These are phyloP conservation scores for Lobophora halterata DNA, from an alignment of 2,888 invertebrate genomes.

Conservation along the genomic window DNA sequence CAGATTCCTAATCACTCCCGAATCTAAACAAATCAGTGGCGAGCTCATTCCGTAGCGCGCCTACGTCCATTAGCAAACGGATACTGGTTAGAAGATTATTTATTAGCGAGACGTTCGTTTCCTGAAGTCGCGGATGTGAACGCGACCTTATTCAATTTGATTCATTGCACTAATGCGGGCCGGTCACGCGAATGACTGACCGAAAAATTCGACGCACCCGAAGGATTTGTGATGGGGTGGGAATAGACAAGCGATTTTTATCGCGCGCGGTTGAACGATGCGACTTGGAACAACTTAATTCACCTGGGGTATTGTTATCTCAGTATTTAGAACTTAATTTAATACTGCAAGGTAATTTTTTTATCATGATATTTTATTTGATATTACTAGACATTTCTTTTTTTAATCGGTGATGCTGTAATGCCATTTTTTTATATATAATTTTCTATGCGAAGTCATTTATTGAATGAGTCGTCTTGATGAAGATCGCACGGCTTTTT, in stretches of 20 bases:
- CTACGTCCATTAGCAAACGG: constrained; percentile 32
- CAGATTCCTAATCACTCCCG: constrained; percentile 31
- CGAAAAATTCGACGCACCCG: constrained; percentile 51
- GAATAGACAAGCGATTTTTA: constrained; percentile 26
- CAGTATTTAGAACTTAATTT: background rate
- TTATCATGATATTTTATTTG: too few relatives aligned
- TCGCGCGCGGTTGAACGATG: constrained; percentile 8
- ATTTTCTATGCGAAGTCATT: too few relatives aligned
- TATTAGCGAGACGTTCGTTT: constrained; percentile 58
- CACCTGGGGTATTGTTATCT: background rate
- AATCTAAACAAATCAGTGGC: constrained; percentile 33
- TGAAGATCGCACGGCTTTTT: too few relatives aligned
- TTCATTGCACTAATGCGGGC: constrained; percentile 65
- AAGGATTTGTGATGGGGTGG: constrained; percentile 26
- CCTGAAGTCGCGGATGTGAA: constrained; percentile 54
- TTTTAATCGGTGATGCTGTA: too few relatives aligned
- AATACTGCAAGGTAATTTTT: too few relatives aligned
- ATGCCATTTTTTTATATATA: too few relatives aligned
- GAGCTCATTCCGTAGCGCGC: constrained; percentile 19
- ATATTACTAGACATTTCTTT: too few relatives aligned
- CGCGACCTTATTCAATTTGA: constrained; percentile 67
- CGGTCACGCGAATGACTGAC: constrained; percentile 66
- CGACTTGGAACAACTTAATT: constrained; percentile 1
- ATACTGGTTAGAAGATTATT: constrained; percentile 58
- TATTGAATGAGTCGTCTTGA: too few relatives aligned